Percentiles rank a stretch among this genome's conserved stretches.
phyloP scores from a whole-genome alignment of 2,113 vertebrate species.

The Zosterops pallidus region DNA sequence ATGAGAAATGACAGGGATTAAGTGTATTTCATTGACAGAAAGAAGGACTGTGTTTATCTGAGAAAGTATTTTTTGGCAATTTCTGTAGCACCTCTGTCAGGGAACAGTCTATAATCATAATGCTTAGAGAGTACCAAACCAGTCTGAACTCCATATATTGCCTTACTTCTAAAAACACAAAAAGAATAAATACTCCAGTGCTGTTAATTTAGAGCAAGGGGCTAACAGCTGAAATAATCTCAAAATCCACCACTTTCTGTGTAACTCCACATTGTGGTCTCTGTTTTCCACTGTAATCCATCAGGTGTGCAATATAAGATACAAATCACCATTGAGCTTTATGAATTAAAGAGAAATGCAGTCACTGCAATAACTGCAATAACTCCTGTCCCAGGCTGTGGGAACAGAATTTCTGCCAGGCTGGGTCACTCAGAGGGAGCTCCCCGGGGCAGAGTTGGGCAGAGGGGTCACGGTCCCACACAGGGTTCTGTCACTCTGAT shows the following conservation, averaged over 20 bases:
- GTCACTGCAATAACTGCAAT: background rate
- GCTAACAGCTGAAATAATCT: conserved; percentile 8
- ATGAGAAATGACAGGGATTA: background rate
- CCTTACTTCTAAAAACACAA: background rate
- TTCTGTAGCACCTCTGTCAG: background rate
- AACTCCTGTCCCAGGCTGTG: background rate
- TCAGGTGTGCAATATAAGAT: background rate
- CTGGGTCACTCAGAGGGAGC: background rate
- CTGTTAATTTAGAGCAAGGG: background rate
- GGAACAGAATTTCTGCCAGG: background rate
- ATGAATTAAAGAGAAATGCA: background rate
- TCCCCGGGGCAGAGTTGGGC: background rate
- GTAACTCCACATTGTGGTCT: background rate
- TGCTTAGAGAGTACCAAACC: background rate
- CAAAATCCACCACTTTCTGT: background rate
- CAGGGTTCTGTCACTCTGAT: background rate
- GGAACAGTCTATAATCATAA: background rate
- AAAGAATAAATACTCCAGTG: background rate
- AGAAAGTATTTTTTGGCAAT: background rate
- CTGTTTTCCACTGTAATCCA: background rate
- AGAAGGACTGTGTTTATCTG: background rate
- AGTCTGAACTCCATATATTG: background rate
- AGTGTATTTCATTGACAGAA: background rate
- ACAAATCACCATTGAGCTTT: background rate
- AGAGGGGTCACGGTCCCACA: background rate